These are phyloP conservation scores for Cremastinae sp. DNA, from an alignment of 2,888 invertebrate genomes.

Conservation along the genomic window DNA sequence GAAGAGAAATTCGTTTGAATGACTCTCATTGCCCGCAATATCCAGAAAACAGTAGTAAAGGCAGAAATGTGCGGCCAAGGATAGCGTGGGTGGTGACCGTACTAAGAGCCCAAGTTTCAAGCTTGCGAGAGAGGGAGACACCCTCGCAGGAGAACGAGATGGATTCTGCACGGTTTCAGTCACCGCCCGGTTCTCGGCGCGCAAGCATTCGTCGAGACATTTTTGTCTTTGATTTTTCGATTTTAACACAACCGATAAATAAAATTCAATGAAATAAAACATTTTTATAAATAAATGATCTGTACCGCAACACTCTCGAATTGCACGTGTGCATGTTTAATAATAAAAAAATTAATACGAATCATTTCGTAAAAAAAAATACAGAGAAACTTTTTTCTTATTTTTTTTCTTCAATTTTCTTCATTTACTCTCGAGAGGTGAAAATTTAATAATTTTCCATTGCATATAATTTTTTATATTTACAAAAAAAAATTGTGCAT, in stretches of 20 bases:
- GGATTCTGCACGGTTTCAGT: conserved; percentile 71
- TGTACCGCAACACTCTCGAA: not conserved
- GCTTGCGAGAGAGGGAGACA: conserved; percentile 64
- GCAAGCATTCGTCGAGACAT: conserved; percentile 70
- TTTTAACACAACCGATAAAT: conserved; percentile 17
- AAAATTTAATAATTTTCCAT: too few species aligned
- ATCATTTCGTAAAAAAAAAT: too few species aligned
- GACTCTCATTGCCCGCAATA: conserved; percentile 9
- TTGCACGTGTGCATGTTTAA: not conserved
- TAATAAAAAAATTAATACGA: too few species aligned
- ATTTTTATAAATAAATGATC: not conserved
- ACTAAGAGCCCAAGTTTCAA: conserved; percentile 59
- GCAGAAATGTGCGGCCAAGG: conserved; percentile 16
- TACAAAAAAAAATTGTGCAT: too few species aligned
- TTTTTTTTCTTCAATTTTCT: too few species aligned
- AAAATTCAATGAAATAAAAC: conserved; percentile 5
- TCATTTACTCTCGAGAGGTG: too few species aligned
- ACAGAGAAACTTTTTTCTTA: too few species aligned
- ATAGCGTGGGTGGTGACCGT: conserved; percentile 55
- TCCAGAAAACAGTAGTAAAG: conserved; percentile 18
- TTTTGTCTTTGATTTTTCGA: conserved; percentile 55
- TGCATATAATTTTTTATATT: too few species aligned
- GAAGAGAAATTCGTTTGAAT: not conserved
- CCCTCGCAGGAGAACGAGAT: conserved; percentile 59
- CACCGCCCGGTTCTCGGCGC: conserved; percentile 79